These are phyloP conservation scores for Scaptomyza parva DNA, from an alignment of 2,888 invertebrate genomes.

Conservation along the genomic window DNA sequence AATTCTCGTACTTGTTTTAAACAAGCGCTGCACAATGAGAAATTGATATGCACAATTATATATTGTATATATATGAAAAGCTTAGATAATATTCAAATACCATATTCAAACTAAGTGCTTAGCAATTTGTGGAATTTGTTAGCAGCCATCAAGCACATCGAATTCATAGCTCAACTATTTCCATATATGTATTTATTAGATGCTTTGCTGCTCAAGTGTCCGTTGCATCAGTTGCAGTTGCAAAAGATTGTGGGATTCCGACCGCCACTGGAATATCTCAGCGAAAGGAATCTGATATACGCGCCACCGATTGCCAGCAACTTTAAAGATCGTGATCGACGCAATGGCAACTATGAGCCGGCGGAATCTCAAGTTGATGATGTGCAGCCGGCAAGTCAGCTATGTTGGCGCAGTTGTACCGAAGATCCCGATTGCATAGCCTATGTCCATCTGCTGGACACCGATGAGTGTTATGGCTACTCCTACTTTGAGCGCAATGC, in stretches of 20 bases:
- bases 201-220: constrained; percentile 82
- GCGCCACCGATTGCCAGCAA: constrained; percentile 62
- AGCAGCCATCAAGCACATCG: constrained; percentile 25
- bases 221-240: constrained; percentile 83
- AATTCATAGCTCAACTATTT: constrained; percentile 1
- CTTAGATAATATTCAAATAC: constrained; percentile 10
- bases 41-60: constrained; percentile 51
- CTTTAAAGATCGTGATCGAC: constrained; percentile 70
- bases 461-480: constrained; percentile 83
- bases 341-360: constrained; percentile 39
- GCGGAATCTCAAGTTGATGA: not conserved
- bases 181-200: constrained; percentile 62
- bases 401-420: constrained; percentile 82
- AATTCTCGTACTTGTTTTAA: constrained; percentile 10
- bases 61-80: constrained; percentile 23
- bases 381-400: constrained; percentile 62
- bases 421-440: constrained; percentile 83
- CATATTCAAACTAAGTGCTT: constrained; percentile 7
- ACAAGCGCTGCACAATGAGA: constrained; percentile 39
- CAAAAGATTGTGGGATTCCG: constrained; percentile 84
- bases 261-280: constrained; percentile 78
- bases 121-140: constrained; percentile 48
- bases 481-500: constrained; percentile 78
- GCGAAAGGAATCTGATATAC: constrained; percentile 77
- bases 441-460: constrained; percentile 82